Evolutionary conservation across 1,140 invertebrate species (phyloP).

Genomic region (Vanessa atalanta): DNA sequence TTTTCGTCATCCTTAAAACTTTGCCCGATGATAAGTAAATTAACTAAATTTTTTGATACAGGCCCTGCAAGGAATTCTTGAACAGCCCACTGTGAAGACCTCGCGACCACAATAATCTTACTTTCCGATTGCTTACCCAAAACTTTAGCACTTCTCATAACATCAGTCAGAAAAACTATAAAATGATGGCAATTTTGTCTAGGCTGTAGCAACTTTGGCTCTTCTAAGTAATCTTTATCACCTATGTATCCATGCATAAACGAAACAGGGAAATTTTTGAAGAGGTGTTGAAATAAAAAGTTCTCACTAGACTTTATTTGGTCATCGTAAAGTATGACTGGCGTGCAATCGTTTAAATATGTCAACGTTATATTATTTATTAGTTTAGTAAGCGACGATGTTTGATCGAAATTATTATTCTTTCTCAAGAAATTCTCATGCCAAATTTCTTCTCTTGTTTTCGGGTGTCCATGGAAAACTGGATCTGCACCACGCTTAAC

Average conservation of each 20-base stretch:
- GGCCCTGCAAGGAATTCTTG: slow-evolving; percentile 84
- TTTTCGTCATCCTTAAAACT: slow-evolving; percentile 75
- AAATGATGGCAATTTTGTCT: slow-evolving; percentile 82
- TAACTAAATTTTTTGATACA: slow-evolving; percentile 83
- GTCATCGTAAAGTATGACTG: slow-evolving; percentile 84
- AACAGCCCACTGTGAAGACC: slow-evolving; percentile 86
- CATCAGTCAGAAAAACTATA: slow-evolving; percentile 84
- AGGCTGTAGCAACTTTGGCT: slow-evolving; percentile 62
- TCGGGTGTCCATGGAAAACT: slow-evolving; percentile 81
- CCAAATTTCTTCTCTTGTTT: slow-evolving; percentile 80
- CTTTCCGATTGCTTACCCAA: slow-evolving; percentile 82
- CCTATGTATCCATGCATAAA: slow-evolving; percentile 83
- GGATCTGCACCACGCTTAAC: slow-evolving; percentile 67
- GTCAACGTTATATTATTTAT: slow-evolving; percentile 81
- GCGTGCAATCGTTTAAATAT: slow-evolving; percentile 82
- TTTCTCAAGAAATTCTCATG: slow-evolving; percentile 73
- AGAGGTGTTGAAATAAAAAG: slow-evolving; percentile 80
- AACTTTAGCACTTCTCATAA: slow-evolving; percentile 80
- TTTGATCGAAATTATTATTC: slow-evolving; percentile 71
- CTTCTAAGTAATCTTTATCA: slow-evolving; percentile 58
- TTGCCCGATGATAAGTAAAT: slow-evolving; percentile 84
- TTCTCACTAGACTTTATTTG: slow-evolving; percentile 80
- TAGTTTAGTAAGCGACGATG: slow-evolving; percentile 80
- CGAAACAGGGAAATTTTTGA: slow-evolving; percentile 81
- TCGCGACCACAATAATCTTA: slow-evolving; percentile 83